phyloP scores from a whole-genome alignment of 2,113 vertebrate genomes.

The Onychostoma macrolepis region DNA sequence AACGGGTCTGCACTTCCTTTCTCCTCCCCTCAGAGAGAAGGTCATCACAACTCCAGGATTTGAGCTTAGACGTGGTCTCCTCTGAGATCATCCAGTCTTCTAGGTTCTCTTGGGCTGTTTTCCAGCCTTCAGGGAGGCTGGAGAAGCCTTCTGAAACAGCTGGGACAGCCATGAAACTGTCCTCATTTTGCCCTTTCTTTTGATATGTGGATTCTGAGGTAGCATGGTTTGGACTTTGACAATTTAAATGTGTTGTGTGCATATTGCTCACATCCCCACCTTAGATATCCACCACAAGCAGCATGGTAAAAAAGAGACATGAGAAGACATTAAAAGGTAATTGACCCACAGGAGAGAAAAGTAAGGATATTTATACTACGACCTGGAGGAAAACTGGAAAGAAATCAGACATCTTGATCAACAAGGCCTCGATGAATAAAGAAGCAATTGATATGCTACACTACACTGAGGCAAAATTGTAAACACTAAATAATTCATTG shows the following conservation, averaged over 20 bases:
- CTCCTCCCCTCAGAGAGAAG: constrained; percentile 78
- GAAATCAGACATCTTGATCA: constrained; percentile 17
- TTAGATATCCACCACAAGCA: constrained; percentile 82
- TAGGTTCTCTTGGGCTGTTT: constrained; percentile 79
- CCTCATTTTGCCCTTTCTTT: constrained; percentile 64
- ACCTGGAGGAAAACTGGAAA: constrained; percentile 26
- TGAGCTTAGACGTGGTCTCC: constrained; percentile 75
- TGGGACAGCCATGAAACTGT: constrained; percentile 69
- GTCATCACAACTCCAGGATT: constrained; percentile 85
- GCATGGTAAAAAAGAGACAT: constrained; percentile 86
- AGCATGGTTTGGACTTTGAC: constrained; percentile 76
- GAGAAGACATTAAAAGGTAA: constrained; percentile 82
- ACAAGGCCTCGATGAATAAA: constrained; percentile 25
- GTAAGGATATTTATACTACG: constrained; percentile 12
- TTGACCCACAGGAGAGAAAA: constrained; percentile 39
- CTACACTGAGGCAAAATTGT: constrained; percentile 13
- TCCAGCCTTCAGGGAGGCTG: constrained; percentile 84
- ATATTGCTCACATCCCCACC: constrained; percentile 84
- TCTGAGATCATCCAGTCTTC: constrained; percentile 83
- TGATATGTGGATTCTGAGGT: constrained; percentile 77
- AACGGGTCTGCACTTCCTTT: constrained; percentile 72
- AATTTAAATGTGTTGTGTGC: constrained; percentile 80
- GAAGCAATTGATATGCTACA: constrained; percentile 31
- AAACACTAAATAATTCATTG: constrained; percentile 49
- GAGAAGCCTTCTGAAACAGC: constrained; percentile 74